Base-by-base conservation (phyloP, 2,888 invertebrate species). In the Pandemis corylana region DNA sequence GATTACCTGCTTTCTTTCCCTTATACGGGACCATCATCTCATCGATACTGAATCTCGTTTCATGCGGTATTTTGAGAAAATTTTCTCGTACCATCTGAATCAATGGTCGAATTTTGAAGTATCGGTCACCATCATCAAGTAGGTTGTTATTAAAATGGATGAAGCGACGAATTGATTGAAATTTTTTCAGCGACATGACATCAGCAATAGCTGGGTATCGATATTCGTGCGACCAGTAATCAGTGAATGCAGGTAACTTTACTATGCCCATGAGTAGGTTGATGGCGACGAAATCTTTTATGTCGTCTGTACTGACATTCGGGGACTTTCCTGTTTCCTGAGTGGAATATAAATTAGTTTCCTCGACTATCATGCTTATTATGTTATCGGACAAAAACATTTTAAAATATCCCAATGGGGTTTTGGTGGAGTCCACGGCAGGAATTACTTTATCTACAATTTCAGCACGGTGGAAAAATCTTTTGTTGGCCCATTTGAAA, bases 21-120 rank as follows among this genome's bases (percentile, higher is more conserved):
- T 84, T 84, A 61, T 83, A 84, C 1, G 79, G 77, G 0, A 83
- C 71, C 78, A 83, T 82, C 80, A 80, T 80, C 74, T 84, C 82
- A 73, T 83, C 83, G 7, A 84, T 73, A n/a, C 62, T 62, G 7
- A 42, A 62, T 13, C 62, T 41, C 7, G 5, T 42, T 62, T 76
- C 72, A 20, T 76, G 36, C 10, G 41, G 15, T 20, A 61, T 63
- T 65, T 59, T 62, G 28, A 67, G 41, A 41, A 36, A 72, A 12
- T 72, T 72, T 59, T 46, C 46, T 28, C 75, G 44, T 53, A 72
- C 49, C 61, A 42, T 68, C 49, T 72, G 68, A n/a, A 76, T 65
- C 15, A 76, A 41, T 12, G 75, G 75, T 46, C 71, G 53, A 12
- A 76, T 63, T 68, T 76, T 76, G 28, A 63, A 68, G 42, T 66